phyloP scores from a whole-genome alignment of 2,113 vertebrate species.

The Paraplagusia blochii region DNA sequence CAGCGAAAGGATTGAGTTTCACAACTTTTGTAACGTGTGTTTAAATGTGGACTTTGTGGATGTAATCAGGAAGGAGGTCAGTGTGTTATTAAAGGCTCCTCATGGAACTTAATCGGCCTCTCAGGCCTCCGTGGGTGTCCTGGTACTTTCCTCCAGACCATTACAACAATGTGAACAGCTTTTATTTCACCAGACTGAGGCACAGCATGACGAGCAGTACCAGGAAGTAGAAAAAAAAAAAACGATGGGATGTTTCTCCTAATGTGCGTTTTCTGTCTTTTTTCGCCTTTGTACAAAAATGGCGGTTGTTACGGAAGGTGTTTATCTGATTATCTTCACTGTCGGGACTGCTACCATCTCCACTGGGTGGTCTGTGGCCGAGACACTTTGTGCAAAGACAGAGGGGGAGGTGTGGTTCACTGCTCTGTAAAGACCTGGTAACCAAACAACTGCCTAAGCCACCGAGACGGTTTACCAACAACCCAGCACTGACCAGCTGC shows the following conservation, averaged over 20 bases:
- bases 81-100: too few species aligned
- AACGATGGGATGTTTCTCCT: too few species aligned
- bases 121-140: background rate
- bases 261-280: too few species aligned
- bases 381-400: background rate
- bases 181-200: slow-evolving; percentile 23
- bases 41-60: background rate
- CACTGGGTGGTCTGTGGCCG: slow-evolving; percentile 38
- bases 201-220: background rate
- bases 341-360: slow-evolving; percentile 8
- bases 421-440: slow-evolving; percentile 4
- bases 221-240: background rate
- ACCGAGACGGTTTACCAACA: too few species aligned
- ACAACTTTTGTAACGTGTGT: too few species aligned
- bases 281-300: slow-evolving; percentile 27
- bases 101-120: background rate
- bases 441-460: background rate
- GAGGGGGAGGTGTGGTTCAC: slow-evolving; percentile 26
- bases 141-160: slow-evolving; percentile 13
- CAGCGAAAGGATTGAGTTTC: too few species aligned
- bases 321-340: slow-evolving; percentile 5
- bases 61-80: background rate
- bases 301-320: slow-evolving; percentile 19
- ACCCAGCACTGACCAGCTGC: slow-evolving; percentile 81
- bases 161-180: slow-evolving; percentile 21